A percentile compares a stretch with the other conserved stretches of the same genome.
phyloP scores from a whole-genome alignment of 2,888 invertebrate genomes.

The Dorcus hopei region DNA sequence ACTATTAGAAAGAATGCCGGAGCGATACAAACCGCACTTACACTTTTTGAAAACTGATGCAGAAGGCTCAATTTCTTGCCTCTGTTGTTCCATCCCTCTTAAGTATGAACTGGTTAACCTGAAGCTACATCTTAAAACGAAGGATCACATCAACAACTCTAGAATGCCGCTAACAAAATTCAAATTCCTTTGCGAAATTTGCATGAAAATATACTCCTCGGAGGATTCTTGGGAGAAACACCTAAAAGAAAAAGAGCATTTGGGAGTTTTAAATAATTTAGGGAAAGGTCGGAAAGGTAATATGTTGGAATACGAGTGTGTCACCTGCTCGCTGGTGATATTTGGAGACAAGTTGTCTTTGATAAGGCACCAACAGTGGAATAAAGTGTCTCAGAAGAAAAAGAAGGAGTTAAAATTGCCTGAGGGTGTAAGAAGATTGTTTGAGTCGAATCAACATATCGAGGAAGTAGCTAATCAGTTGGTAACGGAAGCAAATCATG shows the following conservation, averaged over 20 bases:
- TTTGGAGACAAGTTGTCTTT: conserved; percentile 41
- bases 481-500: conserved; percentile 28
- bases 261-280: conserved; percentile 28
- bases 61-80: conserved; percentile 6
- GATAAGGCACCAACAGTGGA: conserved; percentile 30
- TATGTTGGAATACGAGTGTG: conserved; percentile 41
- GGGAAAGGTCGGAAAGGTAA: conserved; percentile 28
- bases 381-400: conserved; percentile 13
- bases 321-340: conserved; percentile 36
- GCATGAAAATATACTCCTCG: conserved; percentile 25
- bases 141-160: conserved; percentile 3
- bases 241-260: conserved; percentile 24
- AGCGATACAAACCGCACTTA: conserved; percentile 7
- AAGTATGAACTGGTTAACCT: neutral
- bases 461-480: conserved; percentile 28
- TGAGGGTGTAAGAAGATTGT: conserved; percentile 1
- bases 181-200: conserved; percentile 40
- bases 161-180: neutral
- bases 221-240: conserved; percentile 35
- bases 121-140: conserved; percentile 12
- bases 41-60: conserved; percentile 1
- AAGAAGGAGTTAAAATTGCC: conserved; percentile 12
- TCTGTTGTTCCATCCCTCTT: conserved; percentile 8
- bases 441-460: conserved; percentile 11
- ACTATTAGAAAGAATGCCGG: conserved; percentile 13